Conservation (phyloP, 1,140 invertebrate species). For the Lasioglossum albipes region DNA sequence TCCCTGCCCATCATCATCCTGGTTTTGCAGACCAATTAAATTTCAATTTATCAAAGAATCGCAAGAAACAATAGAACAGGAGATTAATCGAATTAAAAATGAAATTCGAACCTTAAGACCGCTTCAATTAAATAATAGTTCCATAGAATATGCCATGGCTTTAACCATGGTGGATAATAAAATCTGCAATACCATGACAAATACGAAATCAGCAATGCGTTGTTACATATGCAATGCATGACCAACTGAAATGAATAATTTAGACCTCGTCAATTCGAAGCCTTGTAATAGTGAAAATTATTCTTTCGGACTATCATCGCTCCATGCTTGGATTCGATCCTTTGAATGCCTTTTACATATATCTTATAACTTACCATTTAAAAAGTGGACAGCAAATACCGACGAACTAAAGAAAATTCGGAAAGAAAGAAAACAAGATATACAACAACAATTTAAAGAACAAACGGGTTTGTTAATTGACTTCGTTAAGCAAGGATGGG, state of each 20-base stretch:
- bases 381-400: too few relatives aligned
- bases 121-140: conserved; percentile 41
- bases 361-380: too few relatives aligned
- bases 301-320: too few relatives aligned
- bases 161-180: conserved; percentile 75
- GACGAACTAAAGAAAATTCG: too few relatives aligned
- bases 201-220: conserved; percentile 52
- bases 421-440: too few relatives aligned
- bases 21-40: conserved; percentile 59
- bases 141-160: conserved; percentile 48
- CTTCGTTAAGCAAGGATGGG: too few relatives aligned
- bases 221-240: conserved; percentile 50
- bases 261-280: background rate
- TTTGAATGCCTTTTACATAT: too few relatives aligned
- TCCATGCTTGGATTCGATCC: too few relatives aligned
- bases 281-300: too few relatives aligned
- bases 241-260: conserved; percentile 19
- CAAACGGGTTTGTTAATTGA: too few relatives aligned
- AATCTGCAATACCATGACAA: conserved; percentile 74
- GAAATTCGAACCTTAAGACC: conserved; percentile 41
- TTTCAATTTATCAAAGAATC: conserved; percentile 69
- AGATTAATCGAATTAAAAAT: conserved; percentile 54
- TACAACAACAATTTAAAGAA: too few relatives aligned
- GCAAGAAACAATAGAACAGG: background rate
- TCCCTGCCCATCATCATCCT: background rate